Base-by-base conservation (phyloP, 1,140 invertebrate species). In the Drosophila sucinea region DNA sequence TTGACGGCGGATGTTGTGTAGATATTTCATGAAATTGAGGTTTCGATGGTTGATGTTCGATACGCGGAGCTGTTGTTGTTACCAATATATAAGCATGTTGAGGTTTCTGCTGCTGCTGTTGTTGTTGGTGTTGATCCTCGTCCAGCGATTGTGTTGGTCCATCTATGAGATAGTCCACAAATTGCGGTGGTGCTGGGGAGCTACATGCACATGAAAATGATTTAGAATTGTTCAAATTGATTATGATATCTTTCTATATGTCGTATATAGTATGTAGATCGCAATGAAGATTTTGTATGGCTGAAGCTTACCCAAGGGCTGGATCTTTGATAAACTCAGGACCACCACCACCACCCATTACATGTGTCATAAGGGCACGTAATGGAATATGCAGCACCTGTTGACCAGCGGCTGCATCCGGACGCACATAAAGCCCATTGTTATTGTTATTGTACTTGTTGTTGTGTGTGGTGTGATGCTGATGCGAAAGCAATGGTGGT, bases 81-180 rank as follows among this genome's bases (percentile, higher is more conserved):
- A 89, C 84, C 69, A 89, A 38, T 4, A 89, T 84, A n/a, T 61
- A 89, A 0, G 81, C 85, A 44, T 90, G 86, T 60, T 77, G 77
- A n/a, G 80, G 77, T 3, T 67, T 66, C 8, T 63, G 72, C 4
- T 41, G 35, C 0, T 51, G 56, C 23, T 67, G 64, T 1, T 63
- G 67, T 3, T 70, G 66, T 32, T 74, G 64, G 4, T 73, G 67
- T 7, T 70, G 77, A 7, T 91, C 90, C 17, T 91, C 90, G 0
- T 91, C 90, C 38, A 91, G 56, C 1, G 90, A 90, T 57, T 91
- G 90, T 4, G 82, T 72, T 0, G 90, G 90, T 1, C 85, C 90
- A 38, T 91, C 90, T 32, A 91, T 85, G 32, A 90, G 68, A 29
- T 91, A 91, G 29, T 91, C 90, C 10, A 91, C 86, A 23, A 75